Percentiles rank a stretch among this genome's conserved stretches.
These are phyloP conservation scores for Crocodylus rhombifer DNA, from an alignment of 2,797 vertebrate genomes.

Conservation along the genomic window DNA sequence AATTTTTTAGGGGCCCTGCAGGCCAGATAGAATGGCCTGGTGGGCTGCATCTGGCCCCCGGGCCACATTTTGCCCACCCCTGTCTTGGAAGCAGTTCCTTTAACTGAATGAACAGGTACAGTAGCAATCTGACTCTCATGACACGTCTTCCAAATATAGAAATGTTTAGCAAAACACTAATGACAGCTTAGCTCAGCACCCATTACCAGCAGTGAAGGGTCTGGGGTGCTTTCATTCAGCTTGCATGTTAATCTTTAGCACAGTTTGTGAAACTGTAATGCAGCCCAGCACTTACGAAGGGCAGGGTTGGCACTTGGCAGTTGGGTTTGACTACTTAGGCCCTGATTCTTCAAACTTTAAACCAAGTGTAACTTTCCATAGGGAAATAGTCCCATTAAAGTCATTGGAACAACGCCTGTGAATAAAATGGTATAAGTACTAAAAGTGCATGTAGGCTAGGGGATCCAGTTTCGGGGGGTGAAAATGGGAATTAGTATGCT, in stretches of 20 bases:
- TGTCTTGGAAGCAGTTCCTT: neutral
- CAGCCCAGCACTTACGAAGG: neutral
- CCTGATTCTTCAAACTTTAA: rapidly evolving
- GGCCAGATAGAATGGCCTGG: too few species aligned
- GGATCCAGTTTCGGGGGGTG: neutral
- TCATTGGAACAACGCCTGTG: neutral
- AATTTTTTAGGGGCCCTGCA: too few species aligned
- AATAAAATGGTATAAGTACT: neutral
- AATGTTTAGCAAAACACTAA: neutral
- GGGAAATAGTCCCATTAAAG: rapidly evolving
- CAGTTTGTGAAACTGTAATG: neutral
- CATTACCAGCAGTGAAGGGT: neutral
- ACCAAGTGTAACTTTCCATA: rapidly evolving
- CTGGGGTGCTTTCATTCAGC: neutral
- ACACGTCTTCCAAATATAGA: neutral
- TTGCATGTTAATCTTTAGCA: neutral
- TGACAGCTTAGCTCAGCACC: neutral
- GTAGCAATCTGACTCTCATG: neutral
- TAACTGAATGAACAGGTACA: neutral
- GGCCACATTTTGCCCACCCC: too few species aligned
- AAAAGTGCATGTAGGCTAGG: neutral
- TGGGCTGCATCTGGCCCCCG: too few species aligned
- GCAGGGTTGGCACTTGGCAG: neutral
- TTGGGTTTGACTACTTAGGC: neutral
- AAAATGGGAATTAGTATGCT: rapidly evolving